phyloP scores from a whole-genome alignment of 2,888 invertebrate genomes.

The Caenorhabditis macrosperma region DNA sequence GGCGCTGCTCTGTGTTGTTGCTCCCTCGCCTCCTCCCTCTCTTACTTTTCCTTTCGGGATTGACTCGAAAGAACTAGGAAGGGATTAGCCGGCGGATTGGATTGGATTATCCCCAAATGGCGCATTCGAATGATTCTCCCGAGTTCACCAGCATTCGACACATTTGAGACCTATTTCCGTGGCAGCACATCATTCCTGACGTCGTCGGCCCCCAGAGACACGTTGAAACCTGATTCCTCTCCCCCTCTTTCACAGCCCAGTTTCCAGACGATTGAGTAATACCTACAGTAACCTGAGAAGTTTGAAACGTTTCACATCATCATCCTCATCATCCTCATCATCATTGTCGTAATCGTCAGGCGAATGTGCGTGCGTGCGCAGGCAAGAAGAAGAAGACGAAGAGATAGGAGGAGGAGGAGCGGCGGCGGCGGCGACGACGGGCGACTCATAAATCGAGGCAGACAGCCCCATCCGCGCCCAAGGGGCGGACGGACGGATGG shows the following conservation, averaged over 20 bases:
- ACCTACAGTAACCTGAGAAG: conserved; percentile 22
- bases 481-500: conserved; percentile 47
- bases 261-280: no score
- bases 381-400: conserved; percentile 30
- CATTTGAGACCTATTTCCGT: not conserved
- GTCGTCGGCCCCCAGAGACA: not conserved
- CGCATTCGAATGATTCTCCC: not conserved
- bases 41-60: conserved; percentile 5
- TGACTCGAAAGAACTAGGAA: conserved; percentile 2
- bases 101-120: conserved; percentile 24
- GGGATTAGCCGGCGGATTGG: conserved; percentile 12
- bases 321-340: conserved; percentile 29
- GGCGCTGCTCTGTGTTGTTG: conserved; percentile 9
- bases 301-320: conserved; percentile 41
- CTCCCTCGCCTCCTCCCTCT: conserved; percentile 3
- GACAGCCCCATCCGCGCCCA: conserved; percentile 53
- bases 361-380: conserved; percentile 25
- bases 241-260: not conserved
- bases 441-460: conserved; percentile 56
- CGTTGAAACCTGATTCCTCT: conserved; percentile 10
- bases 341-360: conserved; percentile 23
- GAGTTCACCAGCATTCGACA: not conserved
- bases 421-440: conserved; percentile 38
- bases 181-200: not conserved
- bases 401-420: conserved; percentile 19